Evolutionary conservation across 1,140 invertebrate species (phyloP).

Genomic region (Drosophila malerkotliana): DNA sequence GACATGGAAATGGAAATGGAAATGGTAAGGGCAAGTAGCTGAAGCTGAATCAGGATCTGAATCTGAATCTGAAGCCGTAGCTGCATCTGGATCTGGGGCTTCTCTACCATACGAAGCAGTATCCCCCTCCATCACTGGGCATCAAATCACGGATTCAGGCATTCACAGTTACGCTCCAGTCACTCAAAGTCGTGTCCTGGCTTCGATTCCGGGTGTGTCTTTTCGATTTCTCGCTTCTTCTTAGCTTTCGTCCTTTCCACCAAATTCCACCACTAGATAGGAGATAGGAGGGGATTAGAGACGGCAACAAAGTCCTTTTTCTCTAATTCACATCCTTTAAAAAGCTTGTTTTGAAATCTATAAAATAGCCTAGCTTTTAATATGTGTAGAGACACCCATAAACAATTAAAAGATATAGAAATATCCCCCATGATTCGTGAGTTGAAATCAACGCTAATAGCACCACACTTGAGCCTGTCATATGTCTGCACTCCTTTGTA

Average conservation of each 20-base stretch:
- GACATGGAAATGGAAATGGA: constrained; percentile 20
- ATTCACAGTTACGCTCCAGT: constrained; percentile 47
- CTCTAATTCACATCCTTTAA: too few species aligned
- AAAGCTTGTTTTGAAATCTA: neutral
- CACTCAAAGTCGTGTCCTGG: constrained; percentile 22
- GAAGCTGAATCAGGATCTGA: constrained; percentile 14
- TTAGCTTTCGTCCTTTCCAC: constrained; percentile 36
- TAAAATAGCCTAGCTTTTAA: neutral
- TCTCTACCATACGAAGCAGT: constrained; percentile 7
- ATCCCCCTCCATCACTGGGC: constrained; percentile 21
- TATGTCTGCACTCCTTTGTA: constrained; percentile 40
- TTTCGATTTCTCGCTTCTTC: constrained; percentile 69
- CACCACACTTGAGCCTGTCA: constrained; percentile 65
- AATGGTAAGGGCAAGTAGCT: constrained; percentile 8
- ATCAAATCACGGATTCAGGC: constrained; percentile 55
- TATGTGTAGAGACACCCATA: too few species aligned
- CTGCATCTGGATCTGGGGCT: constrained; percentile 8
- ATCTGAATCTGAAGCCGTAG: constrained; percentile 19
- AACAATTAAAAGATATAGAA: neutral
- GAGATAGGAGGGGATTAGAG: constrained; percentile 19
- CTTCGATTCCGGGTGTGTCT: constrained; percentile 40
- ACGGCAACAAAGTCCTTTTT: too few species aligned
- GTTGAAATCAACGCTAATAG: constrained; percentile 14
- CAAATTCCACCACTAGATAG: constrained; percentile 7
- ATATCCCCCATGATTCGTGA: neutral